Evolutionary conservation across 2,888 invertebrate species (phyloP).

Genomic region (Elegia similella): DNA sequence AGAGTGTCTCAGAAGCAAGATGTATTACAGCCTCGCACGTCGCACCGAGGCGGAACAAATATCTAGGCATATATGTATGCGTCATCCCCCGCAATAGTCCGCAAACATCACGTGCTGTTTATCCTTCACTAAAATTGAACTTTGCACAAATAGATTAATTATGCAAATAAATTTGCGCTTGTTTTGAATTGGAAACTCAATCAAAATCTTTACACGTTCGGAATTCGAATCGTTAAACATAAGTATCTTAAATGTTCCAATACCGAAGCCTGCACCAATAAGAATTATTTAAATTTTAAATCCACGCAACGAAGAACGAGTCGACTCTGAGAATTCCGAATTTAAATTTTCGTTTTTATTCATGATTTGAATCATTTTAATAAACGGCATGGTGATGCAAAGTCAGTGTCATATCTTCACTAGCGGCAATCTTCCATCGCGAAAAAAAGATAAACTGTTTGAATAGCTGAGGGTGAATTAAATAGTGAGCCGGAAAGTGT

Average conservation of each 20-base stretch:
- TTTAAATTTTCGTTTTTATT: conserved; percentile 17
- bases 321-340: conserved; percentile 4
- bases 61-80: conserved; percentile 10
- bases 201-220: conserved; percentile 15
- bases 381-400: conserved; percentile 6
- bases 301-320: conserved; percentile 17
- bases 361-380: conserved; percentile 9
- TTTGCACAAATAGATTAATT: conserved; percentile 22
- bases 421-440: conserved; percentile 24
- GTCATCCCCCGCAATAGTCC: conserved; percentile 14
- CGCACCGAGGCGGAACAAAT: conserved; percentile 21
- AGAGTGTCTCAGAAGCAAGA: conserved; percentile 33
- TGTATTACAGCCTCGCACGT: conserved; percentile 34
- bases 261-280: conserved; percentile 1
- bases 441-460: conserved; percentile 32
- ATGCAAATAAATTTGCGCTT: conserved; percentile 23
- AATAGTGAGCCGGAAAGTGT: conserved; percentile 44
- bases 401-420: conserved; percentile 19
- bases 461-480: conserved; percentile 33
- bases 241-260: conserved; percentile 5
- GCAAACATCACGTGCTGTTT: conserved; percentile 22
- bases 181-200: conserved; percentile 20
- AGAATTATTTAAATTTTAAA: conserved; percentile 25
- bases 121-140: conserved; percentile 24
- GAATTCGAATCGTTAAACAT: conserved; percentile 7